Evolutionary conservation across 2,113 vertebrate genomes (phyloP), one percentile per base, ranked within the genome.

Genomic region (Tautogolabrus adspersus): DNA sequence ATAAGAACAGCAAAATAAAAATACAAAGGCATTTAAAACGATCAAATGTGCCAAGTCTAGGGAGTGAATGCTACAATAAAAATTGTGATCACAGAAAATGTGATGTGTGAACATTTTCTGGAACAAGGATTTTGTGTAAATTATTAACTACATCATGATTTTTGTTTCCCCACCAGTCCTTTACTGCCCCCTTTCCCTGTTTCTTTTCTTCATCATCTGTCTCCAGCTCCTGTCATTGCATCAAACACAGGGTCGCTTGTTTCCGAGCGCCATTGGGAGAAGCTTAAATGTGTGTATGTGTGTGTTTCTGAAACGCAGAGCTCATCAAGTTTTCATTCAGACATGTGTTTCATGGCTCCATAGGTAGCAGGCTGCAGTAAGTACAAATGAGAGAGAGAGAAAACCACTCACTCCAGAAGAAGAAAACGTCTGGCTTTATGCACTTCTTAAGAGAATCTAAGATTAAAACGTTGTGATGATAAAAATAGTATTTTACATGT

Each of bases 261-360:
- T 62, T 63, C 44, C 22, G 23, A 42, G 52, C 37, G 70, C 44
- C 77, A n/a, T 62, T 37, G 49, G 71, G 79, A 44, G 62, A 84
- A 47, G 69, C 40, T 38, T 21, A 52, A 76, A 37, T 67, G 63
- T 68, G 61, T 77, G 68, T 76, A n/a, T 52, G 56, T 67, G 38
- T 52, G 68, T 58, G 37, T 75, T 68, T 83, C 67, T 16, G 42
- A 54, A 73, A 83, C 10, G 16, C 59, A 64, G 22, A 74, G 72
- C 75, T 79, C 81, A 85, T 87, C 63, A 86, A 86, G 63, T 63
- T 81, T 88, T 90, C 54, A 88, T 83, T 40, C 65, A 68, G 66
- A 87, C 81, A 77, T 60, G 74, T 62, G 86, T 86, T 84, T 83
- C 73, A 81, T 71, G 63, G 68, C 40, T 87, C 65, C 66, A 74